Percentiles rank a stretch among this genome's conserved stretches.
Evolutionary conservation across 2,888 invertebrate species (phyloP).

Genomic region (Nasonia oneida): DNA sequence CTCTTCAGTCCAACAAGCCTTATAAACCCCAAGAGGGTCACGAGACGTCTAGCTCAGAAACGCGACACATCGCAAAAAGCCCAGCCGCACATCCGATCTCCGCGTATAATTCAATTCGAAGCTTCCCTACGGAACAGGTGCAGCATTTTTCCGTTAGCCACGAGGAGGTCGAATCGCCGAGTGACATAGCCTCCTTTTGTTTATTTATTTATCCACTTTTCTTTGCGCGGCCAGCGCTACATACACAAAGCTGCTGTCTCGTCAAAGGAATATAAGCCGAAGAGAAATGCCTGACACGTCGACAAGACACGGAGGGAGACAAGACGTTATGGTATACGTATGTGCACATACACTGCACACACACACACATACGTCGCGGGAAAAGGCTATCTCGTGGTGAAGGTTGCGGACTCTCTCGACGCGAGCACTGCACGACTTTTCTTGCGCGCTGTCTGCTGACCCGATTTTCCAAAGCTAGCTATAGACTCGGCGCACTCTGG

Average conservation of each 20-base stretch:
- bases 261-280: conserved; percentile 1
- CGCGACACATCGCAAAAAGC: not conserved
- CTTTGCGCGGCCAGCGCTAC: not conserved
- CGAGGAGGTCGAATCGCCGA: not conserved
- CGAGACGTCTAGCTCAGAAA: not conserved
- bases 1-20: not conserved
- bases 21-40: conserved; percentile 8
- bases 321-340: not conserved
- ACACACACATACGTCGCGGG: conserved; percentile 1
- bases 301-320: not conserved
- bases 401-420: conserved; percentile 32
- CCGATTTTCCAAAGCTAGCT: conserved; percentile 66
- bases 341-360: no score
- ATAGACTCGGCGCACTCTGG: not conserved
- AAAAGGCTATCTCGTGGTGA: conserved; percentile 30
- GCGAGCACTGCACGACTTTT: conserved; percentile 62
- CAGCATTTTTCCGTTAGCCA: conserved; percentile 23
- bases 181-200: not conserved
- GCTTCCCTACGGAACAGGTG: not conserved
- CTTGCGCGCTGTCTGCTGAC: conserved; percentile 74
- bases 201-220: conserved; percentile 4
- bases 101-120: conserved; percentile 17
- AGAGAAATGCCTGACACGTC: conserved; percentile 7
- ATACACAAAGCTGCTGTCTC: not conserved
- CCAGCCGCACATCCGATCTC: not conserved